These are phyloP conservation scores for Cremastobaeus sp. DNA, from an alignment of 2,888 invertebrate species.

Conservation along the genomic window DNA sequence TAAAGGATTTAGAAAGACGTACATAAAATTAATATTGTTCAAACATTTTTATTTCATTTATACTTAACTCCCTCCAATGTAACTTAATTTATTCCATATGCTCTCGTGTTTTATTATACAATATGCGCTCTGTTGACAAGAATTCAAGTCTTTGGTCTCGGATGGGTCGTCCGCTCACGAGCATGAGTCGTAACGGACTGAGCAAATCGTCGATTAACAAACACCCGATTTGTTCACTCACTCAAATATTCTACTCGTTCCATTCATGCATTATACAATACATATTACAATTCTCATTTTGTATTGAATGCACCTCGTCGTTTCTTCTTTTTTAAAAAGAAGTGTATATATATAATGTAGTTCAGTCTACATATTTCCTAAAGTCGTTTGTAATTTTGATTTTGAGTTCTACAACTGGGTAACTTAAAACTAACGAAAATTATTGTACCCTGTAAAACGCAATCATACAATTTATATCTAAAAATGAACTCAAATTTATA, in stretches of 20 bases:
- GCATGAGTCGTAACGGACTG: conserved; percentile 71
- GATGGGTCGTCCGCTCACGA: conserved; percentile 72
- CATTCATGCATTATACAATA: conserved; percentile 56
- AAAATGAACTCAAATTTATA: too few species aligned
- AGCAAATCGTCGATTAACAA: conserved; percentile 76
- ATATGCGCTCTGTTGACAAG: conserved; percentile 68
- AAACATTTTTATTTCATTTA: conserved; percentile 53
- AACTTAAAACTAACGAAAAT: conserved; percentile 8
- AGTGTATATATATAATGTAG: conserved; percentile 19
- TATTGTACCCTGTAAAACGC: background rate
- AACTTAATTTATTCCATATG: conserved; percentile 57
- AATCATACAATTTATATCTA: conserved; percentile 1
- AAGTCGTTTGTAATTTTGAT: conserved; percentile 49
- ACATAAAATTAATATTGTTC: conserved; percentile 34
- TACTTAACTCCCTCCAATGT: conserved; percentile 43
- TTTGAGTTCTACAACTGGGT: conserved; percentile 36
- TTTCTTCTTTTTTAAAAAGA: conserved; percentile 49
- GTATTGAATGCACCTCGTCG: conserved; percentile 44
- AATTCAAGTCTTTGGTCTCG: conserved; percentile 76
- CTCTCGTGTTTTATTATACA: conserved; percentile 59
- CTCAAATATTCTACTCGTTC: conserved; percentile 64
- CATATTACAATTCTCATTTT: conserved; percentile 49
- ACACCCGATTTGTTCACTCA: too few species aligned
- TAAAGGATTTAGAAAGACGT: too few species aligned
- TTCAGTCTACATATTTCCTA: conserved; percentile 38